Base-by-base conservation (phyloP, 2,113 vertebrate species). In the Sphyrna mokarran region DNA sequence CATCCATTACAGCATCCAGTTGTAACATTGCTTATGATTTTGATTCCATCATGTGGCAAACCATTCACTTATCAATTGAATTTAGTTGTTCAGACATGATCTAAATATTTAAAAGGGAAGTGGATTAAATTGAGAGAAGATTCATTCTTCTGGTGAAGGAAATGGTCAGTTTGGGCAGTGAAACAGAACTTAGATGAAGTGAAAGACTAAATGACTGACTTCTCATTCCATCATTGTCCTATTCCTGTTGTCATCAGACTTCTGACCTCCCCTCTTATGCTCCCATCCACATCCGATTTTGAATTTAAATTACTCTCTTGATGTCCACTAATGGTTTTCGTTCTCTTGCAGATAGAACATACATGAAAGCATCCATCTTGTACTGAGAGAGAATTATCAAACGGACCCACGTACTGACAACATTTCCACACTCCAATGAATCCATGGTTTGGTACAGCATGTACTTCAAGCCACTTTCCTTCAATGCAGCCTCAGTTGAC, bases 321-420 rank as follows among this genome's bases (percentile, higher is more conserved):
- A 43, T 43, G 37, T 18, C 69, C 20, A 16, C 9, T 72, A 48
- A 95, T 40, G 76, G 11, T 37, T n/a, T 96, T 96, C 26, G 0
- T 63, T 93, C 22, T 68, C 10, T 96, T 96, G 33, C 96, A 98
- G 97, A 98, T 96, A 97, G 98, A 97, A 96, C 97, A 58, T 97
- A 98, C 96, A 97, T 98, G 97, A 98, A 98, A 96, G 97, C 98
- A 1, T 97, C 97, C 16, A 97, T 98, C 69, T 97, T 98, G 97
- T 98, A 98, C 97, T 98, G 98, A 98, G 97, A 37, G 94, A 54
- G 68, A 29, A 72, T 95, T 95, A 69, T 43, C 43, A 48, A 95
- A 48, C 66, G 48, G 43, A 95, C 43, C 94, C 94, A 95, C 72
- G 94, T 95, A 95, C 26, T 48, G 94, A 95, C 40, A 95, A 95